A percentile compares a stretch with the other conserved stretches of the same genome.
These are phyloP conservation scores for Sterna hirundo DNA, from an alignment of 2,113 vertebrate genomes.

Conservation along the genomic window DNA sequence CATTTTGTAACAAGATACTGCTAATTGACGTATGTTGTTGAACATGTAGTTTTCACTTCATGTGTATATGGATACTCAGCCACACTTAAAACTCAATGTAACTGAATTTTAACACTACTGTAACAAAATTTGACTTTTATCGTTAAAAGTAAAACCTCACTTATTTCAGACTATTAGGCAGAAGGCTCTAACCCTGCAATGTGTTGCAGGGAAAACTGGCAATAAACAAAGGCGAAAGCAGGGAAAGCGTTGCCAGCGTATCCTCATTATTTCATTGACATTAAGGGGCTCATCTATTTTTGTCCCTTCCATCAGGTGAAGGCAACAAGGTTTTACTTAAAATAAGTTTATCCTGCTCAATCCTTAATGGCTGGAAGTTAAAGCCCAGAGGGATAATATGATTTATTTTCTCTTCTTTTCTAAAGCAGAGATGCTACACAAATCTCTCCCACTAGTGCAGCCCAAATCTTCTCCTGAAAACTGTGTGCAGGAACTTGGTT, in stretches of 20 bases:
- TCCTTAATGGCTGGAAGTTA: background rate
- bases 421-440: background rate
- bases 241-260: background rate
- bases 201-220: background rate
- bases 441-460: background rate
- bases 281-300: background rate
- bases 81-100: background rate
- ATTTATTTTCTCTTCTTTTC: background rate
- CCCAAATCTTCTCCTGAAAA: background rate
- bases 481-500: background rate
- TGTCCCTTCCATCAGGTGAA: background rate
- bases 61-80: background rate
- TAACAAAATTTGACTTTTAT: background rate
- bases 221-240: background rate
- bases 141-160: background rate
- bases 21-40: background rate
- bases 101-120: background rate
- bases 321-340: background rate
- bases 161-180: background rate
- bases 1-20: background rate
- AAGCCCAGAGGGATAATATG: background rate
- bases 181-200: background rate
- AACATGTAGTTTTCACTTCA: background rate
- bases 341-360: background rate
- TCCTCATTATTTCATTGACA: background rate